Percentiles rank a stretch among this genome's conserved stretches.
Conservation (phyloP, 2,113 vertebrate genomes). For the Urocynchramus pylzowi region DNA sequence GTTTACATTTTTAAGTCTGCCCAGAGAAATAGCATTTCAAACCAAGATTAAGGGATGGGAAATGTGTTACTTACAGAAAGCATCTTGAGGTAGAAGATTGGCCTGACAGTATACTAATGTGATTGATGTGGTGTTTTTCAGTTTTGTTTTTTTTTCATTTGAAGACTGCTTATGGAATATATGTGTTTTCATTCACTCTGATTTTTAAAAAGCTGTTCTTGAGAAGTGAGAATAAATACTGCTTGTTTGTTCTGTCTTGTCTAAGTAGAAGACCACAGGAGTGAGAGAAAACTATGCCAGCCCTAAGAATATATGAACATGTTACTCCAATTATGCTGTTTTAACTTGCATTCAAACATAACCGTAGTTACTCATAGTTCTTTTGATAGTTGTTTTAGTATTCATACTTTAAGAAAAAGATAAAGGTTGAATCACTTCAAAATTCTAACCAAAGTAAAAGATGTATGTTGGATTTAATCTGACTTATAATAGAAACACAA, state of each 20-base stretch:
- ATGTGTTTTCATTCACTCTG: background rate
- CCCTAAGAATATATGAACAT: background rate
- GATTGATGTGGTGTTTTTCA: background rate
- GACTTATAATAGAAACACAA: background rate
- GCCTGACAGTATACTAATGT: background rate
- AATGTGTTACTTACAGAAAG: background rate
- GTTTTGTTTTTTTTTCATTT: background rate
- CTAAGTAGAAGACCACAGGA: background rate
- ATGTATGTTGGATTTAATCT: background rate
- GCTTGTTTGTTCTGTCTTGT: background rate
- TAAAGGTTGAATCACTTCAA: background rate
- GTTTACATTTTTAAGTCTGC: background rate
- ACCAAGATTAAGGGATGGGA: background rate
- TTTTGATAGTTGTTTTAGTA: background rate
- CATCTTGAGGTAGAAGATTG: background rate
- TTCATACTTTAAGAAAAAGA: background rate
- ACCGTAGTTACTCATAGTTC: background rate
- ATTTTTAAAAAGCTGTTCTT: background rate
- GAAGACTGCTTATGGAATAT: background rate
- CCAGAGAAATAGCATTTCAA: background rate
- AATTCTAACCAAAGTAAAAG: background rate
- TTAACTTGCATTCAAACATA: background rate
- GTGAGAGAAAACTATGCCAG: background rate
- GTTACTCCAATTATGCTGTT: background rate
- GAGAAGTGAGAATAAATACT: background rate